Base-by-base conservation (phyloP, 2,113 vertebrate genomes). In the Cheirogaleus medius region DNA sequence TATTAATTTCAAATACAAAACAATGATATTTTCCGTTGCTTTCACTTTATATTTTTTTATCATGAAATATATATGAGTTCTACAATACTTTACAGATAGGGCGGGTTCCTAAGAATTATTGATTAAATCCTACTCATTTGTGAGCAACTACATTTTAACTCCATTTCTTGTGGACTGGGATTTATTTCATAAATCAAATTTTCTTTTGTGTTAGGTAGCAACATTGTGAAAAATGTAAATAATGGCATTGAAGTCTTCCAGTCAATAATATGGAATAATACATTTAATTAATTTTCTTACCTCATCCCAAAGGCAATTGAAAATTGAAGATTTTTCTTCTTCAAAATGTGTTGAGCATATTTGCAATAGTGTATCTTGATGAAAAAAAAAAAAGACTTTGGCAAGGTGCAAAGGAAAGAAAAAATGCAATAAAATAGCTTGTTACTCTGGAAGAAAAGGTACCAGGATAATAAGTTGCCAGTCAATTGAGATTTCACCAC, bases 141-240 rank as follows among this genome's bases (percentile, higher is more conserved):
- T 37, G 74, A 95, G 6, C 17, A 44, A 56, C 9, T 92, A 80
- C 3, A 39, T 97, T 95, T 93, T 49, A 54, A 56, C 14, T 34
- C 18, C 13, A 90, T 97, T 83, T 94, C 87, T 87, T 39, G 77
- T 93, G 10, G 63, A 6, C 56, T 90, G 10, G 12, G 37, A 49
- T 88, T 91, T 90, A 6, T 94, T 97, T 96, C 69, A 90, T 86
- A 91, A 94, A 91, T 93, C 44, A 94, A 13, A 32, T 87, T 63
- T 91, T 37, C 32, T 87, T 92, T 92, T 82, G 77, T 74, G 34
- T 94, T 63, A 58, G 87, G 17, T 58, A 69, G 58, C 0, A 0
- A 64, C 95, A 78, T 87, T 96, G 95, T 97, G 87, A 96, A 85
- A 81, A 85, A 93, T 95, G 39, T 92, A 83, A 97, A 74, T 82